Conservation (phyloP, 2,888 invertebrate genomes). For the Nemotelus nigrinus region DNA sequence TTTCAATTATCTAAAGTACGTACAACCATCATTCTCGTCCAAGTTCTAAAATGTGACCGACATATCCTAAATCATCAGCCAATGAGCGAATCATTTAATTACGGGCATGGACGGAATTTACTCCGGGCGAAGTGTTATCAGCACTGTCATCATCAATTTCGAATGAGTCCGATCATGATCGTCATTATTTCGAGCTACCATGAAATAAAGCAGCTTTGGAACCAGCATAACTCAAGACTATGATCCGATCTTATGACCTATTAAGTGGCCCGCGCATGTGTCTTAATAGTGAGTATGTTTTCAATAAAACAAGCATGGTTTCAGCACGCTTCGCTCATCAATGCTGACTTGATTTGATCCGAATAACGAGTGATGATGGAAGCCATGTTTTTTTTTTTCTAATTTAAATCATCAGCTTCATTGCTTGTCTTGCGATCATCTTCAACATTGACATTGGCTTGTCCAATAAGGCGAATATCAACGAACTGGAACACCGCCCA, state of each 20-base stretch:
- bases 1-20: constrained; percentile 30
- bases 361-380: constrained; percentile 8
- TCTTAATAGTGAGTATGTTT: constrained; percentile 34
- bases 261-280: constrained; percentile 44
- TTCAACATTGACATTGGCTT: constrained; percentile 21
- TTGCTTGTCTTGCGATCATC: constrained; percentile 7
- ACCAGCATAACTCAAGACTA: constrained; percentile 32
- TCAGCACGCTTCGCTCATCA: constrained; percentile 39
- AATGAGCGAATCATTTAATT: constrained; percentile 44
- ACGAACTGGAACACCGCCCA: too few species aligned
- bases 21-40: constrained; percentile 30
- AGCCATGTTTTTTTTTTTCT: constrained; percentile 28
- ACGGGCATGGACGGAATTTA: constrained; percentile 8
- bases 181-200: constrained; percentile 8
- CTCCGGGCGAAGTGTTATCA: constrained; percentile 36
- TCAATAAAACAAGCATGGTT: constrained; percentile 1
- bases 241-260: constrained; percentile 33
- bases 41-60: constrained; percentile 5
- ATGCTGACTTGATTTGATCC: constrained; percentile 37
- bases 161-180: constrained; percentile 23
- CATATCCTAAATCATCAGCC: constrained; percentile 36
- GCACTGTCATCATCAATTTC: constrained; percentile 42
- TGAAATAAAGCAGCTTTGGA: constrained; percentile 5
- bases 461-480: too few species aligned
- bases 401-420: constrained; percentile 14